These are phyloP conservation scores for Herpetotheres cachinnans DNA, from an alignment of 2,113 vertebrate species.

Conservation along the genomic window DNA sequence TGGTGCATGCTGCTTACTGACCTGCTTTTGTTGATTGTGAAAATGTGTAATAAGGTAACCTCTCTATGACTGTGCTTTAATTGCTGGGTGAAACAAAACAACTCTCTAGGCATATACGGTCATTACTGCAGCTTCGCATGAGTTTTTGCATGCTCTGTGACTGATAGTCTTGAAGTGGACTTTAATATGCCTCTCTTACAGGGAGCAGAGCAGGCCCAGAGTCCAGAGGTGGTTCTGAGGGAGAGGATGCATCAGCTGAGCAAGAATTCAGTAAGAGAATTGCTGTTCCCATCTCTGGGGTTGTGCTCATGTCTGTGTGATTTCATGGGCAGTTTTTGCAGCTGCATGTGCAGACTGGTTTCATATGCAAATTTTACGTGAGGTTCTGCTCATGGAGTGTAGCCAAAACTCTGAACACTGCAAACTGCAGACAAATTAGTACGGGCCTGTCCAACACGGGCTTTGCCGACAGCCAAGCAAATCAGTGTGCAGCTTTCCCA, in stretches of 20 bases:
- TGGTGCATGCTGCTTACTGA: background rate
- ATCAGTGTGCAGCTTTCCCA: background rate
- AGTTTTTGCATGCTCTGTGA: background rate
- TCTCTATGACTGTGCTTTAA: background rate
- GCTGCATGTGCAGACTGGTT: background rate
- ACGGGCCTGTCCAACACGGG: background rate
- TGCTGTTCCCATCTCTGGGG: background rate
- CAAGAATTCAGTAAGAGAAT: conserved; percentile 57
- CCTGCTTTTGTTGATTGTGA: background rate
- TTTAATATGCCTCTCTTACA: background rate
- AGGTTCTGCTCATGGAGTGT: background rate
- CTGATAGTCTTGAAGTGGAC: background rate
- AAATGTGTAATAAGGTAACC: background rate
- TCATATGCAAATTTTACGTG: background rate
- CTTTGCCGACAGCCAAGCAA: background rate
- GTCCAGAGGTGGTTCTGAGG: conserved; percentile 44
- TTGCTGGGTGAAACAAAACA: background rate
- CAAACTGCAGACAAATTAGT: background rate
- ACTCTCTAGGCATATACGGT: background rate
- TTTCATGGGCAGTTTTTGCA: background rate
- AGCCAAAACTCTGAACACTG: background rate
- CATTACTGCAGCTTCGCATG: background rate
- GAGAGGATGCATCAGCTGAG: conserved; percentile 3
- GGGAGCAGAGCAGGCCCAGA: conserved; percentile 52
- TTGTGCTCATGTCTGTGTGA: background rate